Percentiles rank a stretch among this genome's conserved stretches.
These are phyloP conservation scores for Cnemophilus loriae DNA, from an alignment of 2,113 vertebrate species.

Conservation along the genomic window DNA sequence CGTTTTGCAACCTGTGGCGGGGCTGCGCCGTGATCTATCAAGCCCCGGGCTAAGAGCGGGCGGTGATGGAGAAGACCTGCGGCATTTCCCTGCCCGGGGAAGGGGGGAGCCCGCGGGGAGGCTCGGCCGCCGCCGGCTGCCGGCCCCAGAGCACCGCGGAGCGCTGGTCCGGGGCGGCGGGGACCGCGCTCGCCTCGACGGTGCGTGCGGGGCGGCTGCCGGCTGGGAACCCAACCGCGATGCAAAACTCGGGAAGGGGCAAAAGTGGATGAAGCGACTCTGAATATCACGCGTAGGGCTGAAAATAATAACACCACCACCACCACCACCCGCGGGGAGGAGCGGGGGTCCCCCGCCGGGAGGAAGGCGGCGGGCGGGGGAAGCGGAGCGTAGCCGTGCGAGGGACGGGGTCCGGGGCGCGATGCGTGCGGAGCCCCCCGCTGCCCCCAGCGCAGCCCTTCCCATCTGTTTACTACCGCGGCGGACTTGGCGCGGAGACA, in stretches of 20 bases:
- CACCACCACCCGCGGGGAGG: not conserved
- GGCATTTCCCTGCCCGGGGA: not conserved
- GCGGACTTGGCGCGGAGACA: conserved; percentile 66
- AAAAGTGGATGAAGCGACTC: not conserved
- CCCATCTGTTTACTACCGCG: conserved; percentile 69
- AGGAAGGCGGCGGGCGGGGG: not conserved
- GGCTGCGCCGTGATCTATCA: conserved; percentile 14
- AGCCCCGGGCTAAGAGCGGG: not conserved
- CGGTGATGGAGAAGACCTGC: conserved; percentile 23
- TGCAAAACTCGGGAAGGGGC: not conserved
- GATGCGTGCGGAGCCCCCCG: not conserved
- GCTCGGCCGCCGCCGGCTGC: not conserved
- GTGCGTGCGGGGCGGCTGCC: not conserved
- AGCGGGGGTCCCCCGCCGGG: not conserved
- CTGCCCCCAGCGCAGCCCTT: conserved; percentile 28
- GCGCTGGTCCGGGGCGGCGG: not conserved
- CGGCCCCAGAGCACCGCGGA: not conserved
- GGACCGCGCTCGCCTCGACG: not conserved
- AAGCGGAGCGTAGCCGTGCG: not conserved
- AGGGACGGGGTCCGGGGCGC: not conserved
- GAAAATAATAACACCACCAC: not conserved
- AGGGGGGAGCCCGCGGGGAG: not conserved
- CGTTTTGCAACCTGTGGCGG: conserved; percentile 50
- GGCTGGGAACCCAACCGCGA: not conserved
- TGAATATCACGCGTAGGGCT: not conserved